These are phyloP conservation scores for Anableps anableps DNA, from an alignment of 2,797 vertebrate genomes.

Conservation along the genomic window DNA sequence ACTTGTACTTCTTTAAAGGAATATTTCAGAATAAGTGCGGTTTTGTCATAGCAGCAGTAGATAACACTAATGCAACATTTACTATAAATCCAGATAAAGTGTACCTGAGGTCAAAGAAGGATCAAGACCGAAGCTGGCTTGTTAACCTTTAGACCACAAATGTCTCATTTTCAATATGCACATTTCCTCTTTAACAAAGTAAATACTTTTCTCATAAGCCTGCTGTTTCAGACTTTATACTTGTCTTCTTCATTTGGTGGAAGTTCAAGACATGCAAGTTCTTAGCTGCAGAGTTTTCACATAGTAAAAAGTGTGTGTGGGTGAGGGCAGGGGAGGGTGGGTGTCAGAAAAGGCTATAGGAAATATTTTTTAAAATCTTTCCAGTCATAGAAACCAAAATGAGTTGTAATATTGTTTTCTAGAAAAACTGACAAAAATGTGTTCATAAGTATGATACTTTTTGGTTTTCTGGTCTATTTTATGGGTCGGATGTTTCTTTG, in stretches of 20 bases:
- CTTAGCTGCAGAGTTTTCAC: neutral
- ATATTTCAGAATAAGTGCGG: neutral
- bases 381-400: neutral
- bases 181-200: neutral
- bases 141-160: neutral
- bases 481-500: too few relatives aligned
- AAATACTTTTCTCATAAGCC: too few relatives aligned
- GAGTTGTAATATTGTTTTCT: too few relatives aligned
- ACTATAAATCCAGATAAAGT: neutral
- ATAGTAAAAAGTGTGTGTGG: neutral
- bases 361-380: neutral
- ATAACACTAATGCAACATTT: neutral
- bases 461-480: too few relatives aligned
- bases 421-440: too few relatives aligned
- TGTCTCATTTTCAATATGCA: neutral
- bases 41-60: neutral
- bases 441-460: too few relatives aligned
- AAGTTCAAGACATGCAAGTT: neutral
- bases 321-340: too few relatives aligned
- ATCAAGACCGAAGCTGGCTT: neutral
- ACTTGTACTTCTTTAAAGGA: slow-evolving; percentile 11
- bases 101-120: neutral
- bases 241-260: neutral
- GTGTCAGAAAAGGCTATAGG: neutral
- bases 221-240: neutral